Conservation (phyloP, 2,797 vertebrate species). For the Pangasius macronema region DNA sequence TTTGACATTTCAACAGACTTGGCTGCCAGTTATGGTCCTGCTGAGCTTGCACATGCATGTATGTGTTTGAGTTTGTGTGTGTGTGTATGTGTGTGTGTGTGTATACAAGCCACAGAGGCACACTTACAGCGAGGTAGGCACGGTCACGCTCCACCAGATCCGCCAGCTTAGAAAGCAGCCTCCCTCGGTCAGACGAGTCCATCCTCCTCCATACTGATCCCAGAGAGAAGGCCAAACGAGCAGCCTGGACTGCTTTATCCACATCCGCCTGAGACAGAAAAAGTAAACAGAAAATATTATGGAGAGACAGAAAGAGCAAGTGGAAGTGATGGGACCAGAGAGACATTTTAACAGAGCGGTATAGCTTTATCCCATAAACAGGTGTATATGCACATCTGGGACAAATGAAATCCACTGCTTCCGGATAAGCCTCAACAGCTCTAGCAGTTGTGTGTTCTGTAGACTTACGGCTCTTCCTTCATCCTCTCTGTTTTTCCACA, state of each 20-base stretch:
- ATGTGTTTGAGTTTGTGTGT: background rate
- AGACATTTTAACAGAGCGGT: background rate
- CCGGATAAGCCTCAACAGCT: slow-evolving; percentile 41
- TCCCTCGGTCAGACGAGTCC: slow-evolving; percentile 93
- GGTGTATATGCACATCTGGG: slow-evolving; percentile 47
- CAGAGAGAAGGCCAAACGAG: slow-evolving; percentile 88
- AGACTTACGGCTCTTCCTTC: slow-evolving; percentile 23
- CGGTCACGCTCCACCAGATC: slow-evolving; percentile 95
- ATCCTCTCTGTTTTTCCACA: slow-evolving; percentile 43
- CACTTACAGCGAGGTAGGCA: slow-evolving; percentile 84
- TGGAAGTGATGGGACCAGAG: background rate
- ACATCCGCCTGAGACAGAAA: slow-evolving; percentile 82
- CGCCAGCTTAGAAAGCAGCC: slow-evolving; percentile 90
- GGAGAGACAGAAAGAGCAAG: background rate
- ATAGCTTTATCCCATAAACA: slow-evolving; percentile 44
- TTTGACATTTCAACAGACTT: background rate
- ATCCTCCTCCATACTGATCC: slow-evolving; percentile 94
- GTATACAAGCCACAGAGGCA: background rate
- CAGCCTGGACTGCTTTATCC: slow-evolving; percentile 93
- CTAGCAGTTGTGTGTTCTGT: slow-evolving; percentile 35
- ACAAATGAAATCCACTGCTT: slow-evolving; percentile 50
- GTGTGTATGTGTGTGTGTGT: background rate
- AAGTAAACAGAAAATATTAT: slow-evolving; percentile 14
- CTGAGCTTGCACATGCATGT: background rate
- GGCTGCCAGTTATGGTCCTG: background rate